Evolutionary conservation across 1,140 invertebrate genomes (phyloP).

Genomic region (Manduca sexta): DNA sequence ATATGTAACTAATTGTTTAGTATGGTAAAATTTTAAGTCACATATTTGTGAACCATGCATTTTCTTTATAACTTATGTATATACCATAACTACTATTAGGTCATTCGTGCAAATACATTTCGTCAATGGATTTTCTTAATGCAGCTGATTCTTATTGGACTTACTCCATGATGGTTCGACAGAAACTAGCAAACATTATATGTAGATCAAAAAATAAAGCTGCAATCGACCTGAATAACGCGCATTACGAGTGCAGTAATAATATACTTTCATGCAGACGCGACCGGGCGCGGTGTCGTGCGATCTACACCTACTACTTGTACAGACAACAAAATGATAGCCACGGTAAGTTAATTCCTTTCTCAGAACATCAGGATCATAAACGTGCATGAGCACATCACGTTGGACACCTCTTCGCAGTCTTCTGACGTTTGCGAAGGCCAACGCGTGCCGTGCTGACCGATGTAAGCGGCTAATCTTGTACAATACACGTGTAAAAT

Average conservation of each 20-base stretch:
- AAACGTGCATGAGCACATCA: constrained; percentile 7
- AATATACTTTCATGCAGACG: constrained; percentile 60
- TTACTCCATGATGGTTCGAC: too few relatives aligned
- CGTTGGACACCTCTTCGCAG: constrained; percentile 47
- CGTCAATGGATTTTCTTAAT: too few relatives aligned
- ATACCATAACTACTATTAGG: too few relatives aligned
- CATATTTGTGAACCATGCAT: too few relatives aligned
- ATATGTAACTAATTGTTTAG: too few relatives aligned
- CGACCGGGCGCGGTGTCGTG: constrained; percentile 21
- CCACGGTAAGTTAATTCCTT: too few relatives aligned
- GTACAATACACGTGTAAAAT: constrained; percentile 38
- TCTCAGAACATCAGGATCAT: too few relatives aligned
- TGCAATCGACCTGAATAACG: constrained; percentile 50
- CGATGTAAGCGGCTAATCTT: constrained; percentile 38
- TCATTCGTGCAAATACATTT: too few relatives aligned
- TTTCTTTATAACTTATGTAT: too few relatives aligned
- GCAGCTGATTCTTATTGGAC: too few relatives aligned
- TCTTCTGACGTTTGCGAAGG: constrained; percentile 33
- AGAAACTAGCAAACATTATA: neutral
- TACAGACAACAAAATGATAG: too few relatives aligned
- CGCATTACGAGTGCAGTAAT: constrained; percentile 54
- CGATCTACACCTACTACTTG: neutral
- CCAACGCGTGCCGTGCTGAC: constrained; percentile 43
- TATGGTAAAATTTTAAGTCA: too few relatives aligned
- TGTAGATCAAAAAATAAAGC: constrained; percentile 31